Base-by-base conservation (phyloP, 2,888 invertebrate species). In the Eristalis intricaria region DNA sequence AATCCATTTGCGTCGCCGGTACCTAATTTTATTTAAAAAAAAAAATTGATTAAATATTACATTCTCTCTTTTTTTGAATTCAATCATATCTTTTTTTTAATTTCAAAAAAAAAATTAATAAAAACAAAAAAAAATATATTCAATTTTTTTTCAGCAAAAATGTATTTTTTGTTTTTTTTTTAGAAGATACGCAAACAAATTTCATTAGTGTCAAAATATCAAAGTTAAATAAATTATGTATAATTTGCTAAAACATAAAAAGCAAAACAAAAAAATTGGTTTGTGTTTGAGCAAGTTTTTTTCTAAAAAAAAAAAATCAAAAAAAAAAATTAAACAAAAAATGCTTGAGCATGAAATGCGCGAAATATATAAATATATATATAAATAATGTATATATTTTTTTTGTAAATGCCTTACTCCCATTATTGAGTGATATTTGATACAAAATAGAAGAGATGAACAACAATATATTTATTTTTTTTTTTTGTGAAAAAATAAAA, bases 1-100 rank as follows among this genome's bases (percentile, higher is more conserved):
- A 97, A 97, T 92, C 98, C 98, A 92, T 92, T 92, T 90, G 97
- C 97, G 94, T 97, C 97, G 94, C 97, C 97, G 93, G 97, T 97
- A 95, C 97, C 97, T 98, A 77, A 19, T 70, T 29, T 22, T 92
- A 94, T 91, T 89, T 22, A 8, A 8, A 8, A 8, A 32, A 32
- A 8, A 32, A 32, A 32, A 32, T 65, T 5, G 1, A 15, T 1
- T 50, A 15, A 43, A 43, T 50, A 19, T 19, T 19, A 50, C n/a
- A n/a, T n/a, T n/a, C n/a, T n/a, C n/a, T n/a, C n/a, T n/a, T n/a
- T n/a, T n/a, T n/a, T n/a, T n/a, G n/a, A n/a, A n/a, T n/a, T n/a
- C n/a, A n/a, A n/a, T n/a, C n/a, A n/a, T n/a, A n/a, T n/a, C 5
- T 8, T 19, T 19, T 19, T 19, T 19, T 19, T 19, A 19, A 8